phyloP scores from a whole-genome alignment of 2,113 vertebrate species.

The Anas platyrhynchos region DNA sequence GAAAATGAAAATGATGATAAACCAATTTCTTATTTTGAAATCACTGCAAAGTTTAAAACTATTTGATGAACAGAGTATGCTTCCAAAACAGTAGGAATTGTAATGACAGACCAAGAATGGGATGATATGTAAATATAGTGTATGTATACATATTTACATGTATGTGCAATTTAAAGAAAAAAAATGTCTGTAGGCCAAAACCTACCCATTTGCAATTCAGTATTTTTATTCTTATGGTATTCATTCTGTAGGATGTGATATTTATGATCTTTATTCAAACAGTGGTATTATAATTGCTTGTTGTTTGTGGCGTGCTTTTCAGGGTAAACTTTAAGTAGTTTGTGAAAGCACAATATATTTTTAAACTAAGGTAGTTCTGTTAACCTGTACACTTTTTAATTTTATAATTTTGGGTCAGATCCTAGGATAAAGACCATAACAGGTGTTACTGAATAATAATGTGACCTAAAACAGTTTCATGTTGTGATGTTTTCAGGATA shows the following conservation, averaged over 20 bases:
- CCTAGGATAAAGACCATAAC: background rate
- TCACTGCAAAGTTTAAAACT: background rate
- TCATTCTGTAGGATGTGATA: constrained; percentile 2
- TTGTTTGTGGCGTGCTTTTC: constrained; percentile 20
- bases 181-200: background rate
- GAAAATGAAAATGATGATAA: background rate
- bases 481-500: background rate
- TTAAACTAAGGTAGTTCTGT: background rate
- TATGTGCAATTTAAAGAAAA: background rate
- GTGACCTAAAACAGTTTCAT: background rate
- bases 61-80: background rate
- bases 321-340: background rate
- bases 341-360: background rate
- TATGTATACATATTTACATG: background rate
- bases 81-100: background rate
- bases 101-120: background rate
- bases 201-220: background rate
- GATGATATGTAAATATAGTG: background rate
- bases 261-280: background rate
- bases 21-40: background rate
- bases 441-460: background rate
- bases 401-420: background rate
- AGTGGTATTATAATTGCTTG: constrained; percentile 18
- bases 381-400: background rate
- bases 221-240: background rate